phyloP scores from a whole-genome alignment of 2,113 vertebrate species.

The Catharus minimus region DNA sequence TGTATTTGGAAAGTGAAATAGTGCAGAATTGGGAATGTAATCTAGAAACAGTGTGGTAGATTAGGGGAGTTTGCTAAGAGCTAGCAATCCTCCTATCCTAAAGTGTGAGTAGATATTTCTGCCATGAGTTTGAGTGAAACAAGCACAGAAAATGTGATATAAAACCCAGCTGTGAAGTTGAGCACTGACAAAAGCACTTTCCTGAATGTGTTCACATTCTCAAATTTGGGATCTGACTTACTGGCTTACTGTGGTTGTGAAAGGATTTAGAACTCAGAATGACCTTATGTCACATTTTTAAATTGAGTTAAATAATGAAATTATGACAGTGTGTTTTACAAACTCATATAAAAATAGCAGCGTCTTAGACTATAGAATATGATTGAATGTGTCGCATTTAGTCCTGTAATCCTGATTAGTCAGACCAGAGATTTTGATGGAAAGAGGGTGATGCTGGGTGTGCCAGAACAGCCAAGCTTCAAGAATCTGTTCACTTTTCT shows the following conservation, averaged over 20 bases:
- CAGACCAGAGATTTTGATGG: not conserved
- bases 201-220: not conserved
- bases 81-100: not conserved
- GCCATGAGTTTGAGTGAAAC: not conserved
- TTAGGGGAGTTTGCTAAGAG: not conserved
- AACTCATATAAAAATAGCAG: not conserved
- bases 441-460: not conserved
- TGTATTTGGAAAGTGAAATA: not conserved
- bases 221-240: not conserved
- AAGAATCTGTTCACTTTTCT: not conserved
- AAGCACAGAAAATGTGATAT: not conserved
- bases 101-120: not conserved
- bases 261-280: not conserved
- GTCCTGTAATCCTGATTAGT: not conserved
- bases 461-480: not conserved
- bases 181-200: not conserved
- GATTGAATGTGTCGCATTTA: accelerated
- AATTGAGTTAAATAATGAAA: not conserved
- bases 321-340: not conserved
- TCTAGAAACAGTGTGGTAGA: not conserved
- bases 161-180: not conserved
- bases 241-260: not conserved
- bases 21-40: not conserved
- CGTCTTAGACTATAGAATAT: not conserved
- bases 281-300: not conserved